Evolutionary conservation across 2,797 vertebrate species (phyloP), one percentile per base, ranked within the genome.

Genomic region (Enteromius radiatus): DNA sequence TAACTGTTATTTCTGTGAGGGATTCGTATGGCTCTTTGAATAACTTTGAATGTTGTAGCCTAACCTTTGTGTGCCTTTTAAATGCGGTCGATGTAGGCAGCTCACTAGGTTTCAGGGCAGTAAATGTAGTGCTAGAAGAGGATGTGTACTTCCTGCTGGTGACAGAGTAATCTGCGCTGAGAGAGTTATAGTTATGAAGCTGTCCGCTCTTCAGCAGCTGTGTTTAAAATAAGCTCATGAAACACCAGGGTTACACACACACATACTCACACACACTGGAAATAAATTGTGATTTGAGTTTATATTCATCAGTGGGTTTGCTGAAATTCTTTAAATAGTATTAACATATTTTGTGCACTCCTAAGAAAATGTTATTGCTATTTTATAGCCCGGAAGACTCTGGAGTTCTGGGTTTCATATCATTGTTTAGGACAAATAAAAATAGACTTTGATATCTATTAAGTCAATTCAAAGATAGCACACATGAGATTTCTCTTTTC

Each of bases 181-280:
- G 82, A 88, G 86, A 88, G 82, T 88, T 88, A 88, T 87, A 86
- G 87, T 87, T 84, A 88, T 87, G 80, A 85, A 86, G 84, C 87
- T 84, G 86, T 87, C 87, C 82, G 64, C 67, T 84, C 69, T 76
- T 87, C 85, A 83, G 86, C 80, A 52, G 70, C 79, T 87, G 73
- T 78, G 83, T 84, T 88, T 87, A 87, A 88, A 86, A 86, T 70
- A 65, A 82, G 61, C 69, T 84, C 80, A 83, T 83, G 84, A 87
- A 86, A 71, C 85, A 69, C 83, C 70, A 70, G 61, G 81, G 70
- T 56, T 31, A 82, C 76, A 83, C 70, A 36, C 47, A 36, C 43
- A 26, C 54, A 45, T 47, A 45, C 31, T 56, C 76, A 73, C 6
- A 23, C 21, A 73, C 52, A 68, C 11, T 59, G n/a, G 41, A 3